phyloP scores from a whole-genome alignment of 2,113 vertebrate genomes.

The Odobenus rosmarus region DNA sequence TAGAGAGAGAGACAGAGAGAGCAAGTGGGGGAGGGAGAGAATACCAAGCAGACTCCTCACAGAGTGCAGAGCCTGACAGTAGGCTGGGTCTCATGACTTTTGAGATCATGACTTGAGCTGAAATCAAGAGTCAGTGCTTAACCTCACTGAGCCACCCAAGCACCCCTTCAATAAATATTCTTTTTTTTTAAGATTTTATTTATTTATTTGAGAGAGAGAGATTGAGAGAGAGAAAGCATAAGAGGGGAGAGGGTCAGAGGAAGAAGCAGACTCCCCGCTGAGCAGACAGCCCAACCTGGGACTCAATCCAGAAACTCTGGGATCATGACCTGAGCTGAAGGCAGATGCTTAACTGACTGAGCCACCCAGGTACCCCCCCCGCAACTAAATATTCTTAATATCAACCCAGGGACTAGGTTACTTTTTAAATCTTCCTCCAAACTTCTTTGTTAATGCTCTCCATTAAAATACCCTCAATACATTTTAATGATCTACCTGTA shows the following conservation, averaged over 20 bases:
- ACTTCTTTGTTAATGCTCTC: background rate
- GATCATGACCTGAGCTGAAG: background rate
- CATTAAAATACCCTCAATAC: background rate
- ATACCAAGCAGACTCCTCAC: background rate
- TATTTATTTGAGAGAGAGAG: no score
- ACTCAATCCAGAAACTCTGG: background rate
- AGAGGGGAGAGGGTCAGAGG: no score
- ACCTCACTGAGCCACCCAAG: background rate
- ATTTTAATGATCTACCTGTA: background rate
- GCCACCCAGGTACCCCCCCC: no score
- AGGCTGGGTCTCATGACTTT: background rate
- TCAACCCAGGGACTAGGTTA: background rate
- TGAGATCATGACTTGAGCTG: background rate
- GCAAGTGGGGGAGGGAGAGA: background rate
- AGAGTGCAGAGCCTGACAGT: accelerated
- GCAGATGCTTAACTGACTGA: background rate
- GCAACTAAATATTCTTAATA: background rate
- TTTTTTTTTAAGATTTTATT: background rate
- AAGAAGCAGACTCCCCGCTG: no score
- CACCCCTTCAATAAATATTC: background rate
- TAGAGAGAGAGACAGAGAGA: background rate
- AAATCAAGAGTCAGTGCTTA: background rate
- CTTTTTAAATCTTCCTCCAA: background rate
- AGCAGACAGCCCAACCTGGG: no score
- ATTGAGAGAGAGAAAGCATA: no score